Conservation (phyloP, 1,140 invertebrate genomes). For the Psilanteris sp. region DNA sequence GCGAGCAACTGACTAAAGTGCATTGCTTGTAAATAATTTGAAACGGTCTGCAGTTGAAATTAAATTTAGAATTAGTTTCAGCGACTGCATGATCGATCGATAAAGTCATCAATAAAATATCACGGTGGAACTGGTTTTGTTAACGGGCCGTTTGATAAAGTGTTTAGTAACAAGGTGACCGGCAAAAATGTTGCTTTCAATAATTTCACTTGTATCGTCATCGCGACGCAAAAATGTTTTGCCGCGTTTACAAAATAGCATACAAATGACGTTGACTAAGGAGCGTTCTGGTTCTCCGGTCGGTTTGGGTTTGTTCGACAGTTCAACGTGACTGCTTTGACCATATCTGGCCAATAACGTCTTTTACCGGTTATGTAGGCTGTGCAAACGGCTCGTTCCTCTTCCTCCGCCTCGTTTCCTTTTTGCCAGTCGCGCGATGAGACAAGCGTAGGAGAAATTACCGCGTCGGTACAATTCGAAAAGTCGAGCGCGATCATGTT, state of each 20-base stretch:
- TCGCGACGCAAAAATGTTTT: constrained; percentile 24
- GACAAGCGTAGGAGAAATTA: constrained; percentile 73
- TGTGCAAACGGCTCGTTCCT: constrained; percentile 44
- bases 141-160: constrained; percentile 29
- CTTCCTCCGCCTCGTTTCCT: constrained; percentile 59
- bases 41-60: no score
- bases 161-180: constrained; percentile 41
- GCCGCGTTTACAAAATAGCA: constrained; percentile 38
- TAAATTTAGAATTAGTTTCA: no score
- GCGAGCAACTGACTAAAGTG: no score
- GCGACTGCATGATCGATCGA: constrained; percentile 2
- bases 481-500: constrained; percentile 69
- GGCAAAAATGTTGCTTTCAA: constrained; percentile 53
- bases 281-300: constrained; percentile 55
- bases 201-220: constrained; percentile 51
- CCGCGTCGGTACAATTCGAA: constrained; percentile 58
- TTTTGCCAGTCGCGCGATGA: constrained; percentile 53
- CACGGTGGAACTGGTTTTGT: constrained; percentile 24
- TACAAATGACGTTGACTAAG: constrained; percentile 45
- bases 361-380: constrained; percentile 65
- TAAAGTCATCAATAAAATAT: constrained; percentile 46
- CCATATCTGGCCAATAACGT: constrained; percentile 73
- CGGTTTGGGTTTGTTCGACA: constrained; percentile 60
- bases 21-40: no score
- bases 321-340: constrained; percentile 69